Evolutionary conservation across 1,140 invertebrate genomes (phyloP), one percentile per base, ranked within the genome.

Genomic region (Phymorhynchus buccinoides): DNA sequence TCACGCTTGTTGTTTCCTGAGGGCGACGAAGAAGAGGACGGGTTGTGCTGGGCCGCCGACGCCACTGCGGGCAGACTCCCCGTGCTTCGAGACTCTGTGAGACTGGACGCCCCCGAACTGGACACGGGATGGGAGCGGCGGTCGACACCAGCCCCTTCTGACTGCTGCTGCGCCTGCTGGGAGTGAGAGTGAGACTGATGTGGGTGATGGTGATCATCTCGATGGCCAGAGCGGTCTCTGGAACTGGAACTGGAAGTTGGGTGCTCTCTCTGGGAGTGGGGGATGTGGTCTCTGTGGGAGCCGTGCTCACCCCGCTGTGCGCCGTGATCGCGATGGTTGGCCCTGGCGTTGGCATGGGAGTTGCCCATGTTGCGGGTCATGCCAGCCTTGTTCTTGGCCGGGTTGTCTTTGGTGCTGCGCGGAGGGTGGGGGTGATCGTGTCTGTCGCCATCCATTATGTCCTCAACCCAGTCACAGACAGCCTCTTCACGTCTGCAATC

Each of bases 401-500:
- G 81, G 56, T 83, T 83, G n/a, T 83, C 81, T 83, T 83, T 83
- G 32, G n/a, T 41, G 41, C 62, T 62, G 41, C 80, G 81, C 12
- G 62, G 35, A 66, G 41, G 56, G 44, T 80, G 80, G 62, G 81
- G 41, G 81, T 83, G 35, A n/a, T 83, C 81, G 18, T 83, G 81
- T 71, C 81, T 71, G 81, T 83, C 81, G 62, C 81, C 80, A 82
- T 83, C 81, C 81, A 83, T 83, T 27, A n/a, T 71, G 81, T 82
- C 66, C 80, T 66, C 32, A 37, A 4, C n/a, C 32, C 27, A 66
- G 3, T 35, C 78, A 80, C 44, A 39, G 9, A 22, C 48, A 62
- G 48, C 18, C 12, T 7, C 52, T 66, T 39, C 39, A 37, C 52
- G n/a, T n/a, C 37, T 79, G 9, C 48, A 71, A 22, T 66, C 62